Percentiles rank a stretch among this genome's conserved stretches.
phyloP scores from a whole-genome alignment of 2,888 invertebrate genomes.

The Polymixis flavicincta region DNA sequence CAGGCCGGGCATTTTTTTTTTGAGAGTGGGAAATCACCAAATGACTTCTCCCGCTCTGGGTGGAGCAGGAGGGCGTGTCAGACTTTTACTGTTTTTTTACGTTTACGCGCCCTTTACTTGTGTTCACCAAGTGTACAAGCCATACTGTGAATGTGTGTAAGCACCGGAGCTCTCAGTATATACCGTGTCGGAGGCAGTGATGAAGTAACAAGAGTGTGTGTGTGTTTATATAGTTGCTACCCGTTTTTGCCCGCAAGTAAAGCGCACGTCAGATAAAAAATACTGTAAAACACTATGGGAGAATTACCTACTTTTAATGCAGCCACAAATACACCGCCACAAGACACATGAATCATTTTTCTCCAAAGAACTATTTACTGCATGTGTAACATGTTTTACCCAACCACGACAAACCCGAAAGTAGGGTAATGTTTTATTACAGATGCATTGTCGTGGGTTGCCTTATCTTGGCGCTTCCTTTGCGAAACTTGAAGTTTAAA shows the following conservation, averaged over 20 bases:
- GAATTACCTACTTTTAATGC: not conserved
- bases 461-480: constrained; percentile 41
- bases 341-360: constrained; percentile 6
- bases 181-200: not conserved
- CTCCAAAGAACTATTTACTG: constrained; percentile 3
- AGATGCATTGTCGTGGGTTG: constrained; percentile 40
- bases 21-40: no score
- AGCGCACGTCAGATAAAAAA: no score
- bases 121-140: not conserved
- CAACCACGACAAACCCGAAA: constrained; percentile 24
- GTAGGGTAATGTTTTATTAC: constrained; percentile 47
- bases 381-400: constrained; percentile 9
- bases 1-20: no score
- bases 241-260: no score
- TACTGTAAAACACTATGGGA: not conserved
- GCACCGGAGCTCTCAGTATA: not conserved
- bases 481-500: constrained; percentile 47
- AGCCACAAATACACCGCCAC: not conserved
- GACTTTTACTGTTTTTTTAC: no score
- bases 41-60: no score
- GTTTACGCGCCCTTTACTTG: not conserved
- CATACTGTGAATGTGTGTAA: not conserved
- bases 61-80: no score
- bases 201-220: not conserved
- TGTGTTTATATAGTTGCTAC: no score